A percentile compares a stretch with the other conserved stretches of the same genome.
Evolutionary conservation across 2,113 vertebrate species (phyloP).

Genomic region (Catharus minimus): DNA sequence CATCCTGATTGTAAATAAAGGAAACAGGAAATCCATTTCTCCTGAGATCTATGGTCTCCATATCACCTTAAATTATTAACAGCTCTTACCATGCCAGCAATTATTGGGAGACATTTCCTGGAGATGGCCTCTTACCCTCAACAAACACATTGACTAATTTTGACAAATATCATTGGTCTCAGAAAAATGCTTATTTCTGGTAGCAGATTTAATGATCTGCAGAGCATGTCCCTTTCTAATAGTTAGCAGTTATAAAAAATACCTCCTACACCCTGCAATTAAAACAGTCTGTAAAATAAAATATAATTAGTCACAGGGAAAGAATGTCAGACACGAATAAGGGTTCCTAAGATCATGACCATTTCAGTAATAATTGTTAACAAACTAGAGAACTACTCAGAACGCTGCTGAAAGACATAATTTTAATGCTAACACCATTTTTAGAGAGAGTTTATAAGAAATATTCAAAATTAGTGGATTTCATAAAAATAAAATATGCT

Average conservation of each 20-base stretch:
- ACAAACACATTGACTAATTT: constrained; percentile 47
- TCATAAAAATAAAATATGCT: not conserved
- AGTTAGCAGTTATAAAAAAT: constrained; percentile 53
- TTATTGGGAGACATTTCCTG: constrained; percentile 56
- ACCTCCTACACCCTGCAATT: constrained; percentile 70
- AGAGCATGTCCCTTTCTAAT: constrained; percentile 60
- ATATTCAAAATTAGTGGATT: not conserved
- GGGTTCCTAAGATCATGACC: constrained; percentile 51
- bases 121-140: constrained; percentile 60
- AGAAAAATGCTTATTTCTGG: constrained; percentile 40
- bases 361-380: constrained; percentile 58
- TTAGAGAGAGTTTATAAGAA: not conserved
- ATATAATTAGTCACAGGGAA: constrained; percentile 71
- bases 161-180: constrained; percentile 66
- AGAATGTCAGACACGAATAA: constrained; percentile 47
- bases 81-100: constrained; percentile 57
- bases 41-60: constrained; percentile 24
- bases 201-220: constrained; percentile 69
- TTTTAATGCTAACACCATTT: constrained; percentile 22
- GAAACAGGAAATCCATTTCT: constrained; percentile 26
- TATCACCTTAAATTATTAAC: constrained; percentile 79
- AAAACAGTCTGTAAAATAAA: constrained; percentile 70
- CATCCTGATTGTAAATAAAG: constrained; percentile 64
- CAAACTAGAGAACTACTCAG: constrained; percentile 31
- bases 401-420: constrained; percentile 28